Percentiles rank a stretch among this genome's conserved stretches.
These are phyloP conservation scores for Xenotilapia flavipinnis DNA, from an alignment of 2,113 vertebrate species.

Conservation along the genomic window DNA sequence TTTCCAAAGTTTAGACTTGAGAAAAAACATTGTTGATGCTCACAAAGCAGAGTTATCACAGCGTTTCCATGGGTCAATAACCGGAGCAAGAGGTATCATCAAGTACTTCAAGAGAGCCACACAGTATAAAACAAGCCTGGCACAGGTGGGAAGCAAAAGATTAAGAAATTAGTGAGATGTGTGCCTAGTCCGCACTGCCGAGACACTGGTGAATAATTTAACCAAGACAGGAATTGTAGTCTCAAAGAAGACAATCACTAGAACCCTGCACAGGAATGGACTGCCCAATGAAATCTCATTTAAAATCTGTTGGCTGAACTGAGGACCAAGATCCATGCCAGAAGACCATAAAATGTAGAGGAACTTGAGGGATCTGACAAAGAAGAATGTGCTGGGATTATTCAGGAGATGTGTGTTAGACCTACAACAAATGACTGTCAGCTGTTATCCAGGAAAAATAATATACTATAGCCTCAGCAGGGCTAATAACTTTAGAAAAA, in stretches of 20 bases:
- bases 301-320: neutral
- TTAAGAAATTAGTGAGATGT: neutral
- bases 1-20: neutral
- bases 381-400: neutral
- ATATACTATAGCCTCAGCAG: neutral
- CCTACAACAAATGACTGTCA: neutral
- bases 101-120: neutral
- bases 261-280: neutral
- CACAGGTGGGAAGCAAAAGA: neutral
- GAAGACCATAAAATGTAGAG: neutral
- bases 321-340: neutral
- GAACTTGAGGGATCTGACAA: neutral
- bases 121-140: neutral
- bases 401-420: neutral
- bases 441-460: neutral
- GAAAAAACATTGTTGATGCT: neutral
- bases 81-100: accelerated
- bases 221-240: neutral
- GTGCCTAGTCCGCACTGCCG: accelerated
- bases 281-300: neutral
- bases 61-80: neutral
- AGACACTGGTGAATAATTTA: neutral
- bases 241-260: neutral
- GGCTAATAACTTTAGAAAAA: neutral
- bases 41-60: neutral